Conservation (phyloP, 1,140 invertebrate species). For the Eulimnadia texana region DNA sequence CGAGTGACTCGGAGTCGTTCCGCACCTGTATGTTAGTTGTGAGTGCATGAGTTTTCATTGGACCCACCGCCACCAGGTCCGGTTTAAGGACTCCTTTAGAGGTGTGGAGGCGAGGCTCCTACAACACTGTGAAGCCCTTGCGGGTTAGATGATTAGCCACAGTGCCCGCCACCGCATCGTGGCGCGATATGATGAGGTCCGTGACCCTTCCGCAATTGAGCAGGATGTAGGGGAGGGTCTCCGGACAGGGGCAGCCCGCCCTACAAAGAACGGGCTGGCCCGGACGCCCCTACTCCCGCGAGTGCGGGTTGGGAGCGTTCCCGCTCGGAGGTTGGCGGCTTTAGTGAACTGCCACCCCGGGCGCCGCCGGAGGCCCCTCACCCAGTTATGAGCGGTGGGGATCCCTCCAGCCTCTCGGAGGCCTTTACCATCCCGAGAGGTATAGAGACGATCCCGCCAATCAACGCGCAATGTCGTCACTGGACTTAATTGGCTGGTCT, state of each 20-base stretch:
- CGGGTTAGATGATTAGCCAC: neutral
- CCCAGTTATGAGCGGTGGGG: neutral
- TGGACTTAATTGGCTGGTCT: neutral
- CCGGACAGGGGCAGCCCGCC: conserved; percentile 21
- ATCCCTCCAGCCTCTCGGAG: neutral
- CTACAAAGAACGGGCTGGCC: conserved; percentile 21
- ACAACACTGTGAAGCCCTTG: too few species aligned
- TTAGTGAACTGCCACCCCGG: conserved; percentile 17
- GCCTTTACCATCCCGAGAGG: neutral
- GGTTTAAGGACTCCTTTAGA: neutral
- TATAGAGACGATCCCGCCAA: neutral
- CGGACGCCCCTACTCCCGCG: conserved; percentile 3
- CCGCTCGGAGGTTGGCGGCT: conserved; percentile 20
- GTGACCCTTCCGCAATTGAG: conserved; percentile 28
- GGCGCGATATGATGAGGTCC: conserved; percentile 24
- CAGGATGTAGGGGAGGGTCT: conserved; percentile 28
- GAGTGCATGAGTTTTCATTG: neutral
- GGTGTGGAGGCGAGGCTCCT: neutral
- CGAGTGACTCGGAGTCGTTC: neutral
- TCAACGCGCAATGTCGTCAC: neutral
- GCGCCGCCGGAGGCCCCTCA: neutral
- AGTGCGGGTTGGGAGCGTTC: conserved; percentile 19
- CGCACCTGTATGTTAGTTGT: neutral
- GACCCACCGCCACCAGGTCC: neutral
- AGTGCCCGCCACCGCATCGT: conserved; percentile 22